These are phyloP conservation scores for Andrena marginata DNA, from an alignment of 2,888 invertebrate genomes.

Conservation along the genomic window DNA sequence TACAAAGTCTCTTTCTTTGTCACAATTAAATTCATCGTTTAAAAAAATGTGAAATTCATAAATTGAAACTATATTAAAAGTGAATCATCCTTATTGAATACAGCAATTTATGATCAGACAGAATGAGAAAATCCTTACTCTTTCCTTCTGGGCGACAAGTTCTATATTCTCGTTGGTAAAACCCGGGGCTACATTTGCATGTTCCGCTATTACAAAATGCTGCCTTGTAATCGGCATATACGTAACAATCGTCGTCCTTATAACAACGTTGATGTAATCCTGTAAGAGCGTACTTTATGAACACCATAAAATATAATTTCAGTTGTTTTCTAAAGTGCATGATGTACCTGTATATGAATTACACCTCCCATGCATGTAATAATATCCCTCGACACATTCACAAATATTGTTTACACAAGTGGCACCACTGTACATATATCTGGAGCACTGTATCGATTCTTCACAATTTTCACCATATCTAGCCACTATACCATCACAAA, in stretches of 20 bases:
- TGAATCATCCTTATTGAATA: too few species aligned
- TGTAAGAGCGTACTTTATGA: constrained; percentile 31
- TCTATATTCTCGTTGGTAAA: constrained; percentile 81
- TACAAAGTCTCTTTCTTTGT: too few species aligned
- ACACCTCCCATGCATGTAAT: constrained; percentile 78
- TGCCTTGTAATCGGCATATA: constrained; percentile 75
- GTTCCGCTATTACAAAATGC: constrained; percentile 67
- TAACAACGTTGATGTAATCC: constrained; percentile 75
- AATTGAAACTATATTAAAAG: too few species aligned
- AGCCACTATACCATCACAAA: constrained; percentile 62
- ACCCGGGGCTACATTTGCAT: constrained; percentile 77
- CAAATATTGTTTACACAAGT: constrained; percentile 70
- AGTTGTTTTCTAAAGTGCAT: not conserved
- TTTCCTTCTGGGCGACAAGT: constrained; percentile 74
- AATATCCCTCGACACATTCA: constrained; percentile 72
- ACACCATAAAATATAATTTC: not conserved
- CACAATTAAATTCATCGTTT: too few species aligned
- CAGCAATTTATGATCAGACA: not conserved
- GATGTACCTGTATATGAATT: constrained; percentile 70
- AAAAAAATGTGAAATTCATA: too few species aligned
- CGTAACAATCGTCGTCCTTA: constrained; percentile 76
- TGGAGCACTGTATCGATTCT: constrained; percentile 75
- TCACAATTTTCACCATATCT: constrained; percentile 70
- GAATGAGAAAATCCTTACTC: constrained; percentile 29
- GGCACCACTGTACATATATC: constrained; percentile 71